phyloP scores from a whole-genome alignment of 2,113 vertebrate genomes.

The Pelusios castaneus region DNA sequence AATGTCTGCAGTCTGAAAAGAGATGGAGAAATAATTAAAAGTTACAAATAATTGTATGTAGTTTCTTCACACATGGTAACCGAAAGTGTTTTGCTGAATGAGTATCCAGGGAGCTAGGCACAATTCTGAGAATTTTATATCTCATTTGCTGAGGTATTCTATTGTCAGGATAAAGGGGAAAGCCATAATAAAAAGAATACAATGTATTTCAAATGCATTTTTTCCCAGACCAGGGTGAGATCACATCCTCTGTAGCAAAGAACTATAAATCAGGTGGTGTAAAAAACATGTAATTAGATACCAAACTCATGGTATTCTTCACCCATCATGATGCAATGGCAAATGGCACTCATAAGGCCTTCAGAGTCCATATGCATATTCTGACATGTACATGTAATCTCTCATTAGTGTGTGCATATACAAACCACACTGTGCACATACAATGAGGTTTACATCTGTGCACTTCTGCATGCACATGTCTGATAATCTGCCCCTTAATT shows the following conservation, averaged over 20 bases:
- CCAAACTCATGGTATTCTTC: background rate
- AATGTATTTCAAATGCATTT: accelerated
- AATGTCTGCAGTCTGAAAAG: constrained; percentile 22
- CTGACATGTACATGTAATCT: accelerated
- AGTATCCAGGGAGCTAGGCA: background rate
- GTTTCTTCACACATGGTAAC: background rate
- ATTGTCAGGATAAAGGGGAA: background rate
- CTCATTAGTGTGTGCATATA: accelerated
- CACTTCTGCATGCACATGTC: background rate
- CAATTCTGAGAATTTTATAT: accelerated
- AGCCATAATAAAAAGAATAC: background rate
- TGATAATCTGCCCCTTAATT: background rate
- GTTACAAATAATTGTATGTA: constrained; percentile 32
- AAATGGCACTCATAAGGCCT: accelerated
- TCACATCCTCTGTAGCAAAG: background rate
- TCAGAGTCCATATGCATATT: accelerated
- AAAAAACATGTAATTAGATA: background rate
- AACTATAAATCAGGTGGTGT: background rate
- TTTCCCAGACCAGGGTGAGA: background rate
- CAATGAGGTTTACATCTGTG: background rate
- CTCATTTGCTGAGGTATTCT: background rate
- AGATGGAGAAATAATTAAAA: constrained; percentile 51
- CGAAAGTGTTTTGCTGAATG: background rate
- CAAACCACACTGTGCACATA: accelerated
- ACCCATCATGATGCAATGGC: background rate